These are phyloP conservation scores for Turnix velox DNA, from an alignment of 2,113 vertebrate genomes.

Conservation along the genomic window DNA sequence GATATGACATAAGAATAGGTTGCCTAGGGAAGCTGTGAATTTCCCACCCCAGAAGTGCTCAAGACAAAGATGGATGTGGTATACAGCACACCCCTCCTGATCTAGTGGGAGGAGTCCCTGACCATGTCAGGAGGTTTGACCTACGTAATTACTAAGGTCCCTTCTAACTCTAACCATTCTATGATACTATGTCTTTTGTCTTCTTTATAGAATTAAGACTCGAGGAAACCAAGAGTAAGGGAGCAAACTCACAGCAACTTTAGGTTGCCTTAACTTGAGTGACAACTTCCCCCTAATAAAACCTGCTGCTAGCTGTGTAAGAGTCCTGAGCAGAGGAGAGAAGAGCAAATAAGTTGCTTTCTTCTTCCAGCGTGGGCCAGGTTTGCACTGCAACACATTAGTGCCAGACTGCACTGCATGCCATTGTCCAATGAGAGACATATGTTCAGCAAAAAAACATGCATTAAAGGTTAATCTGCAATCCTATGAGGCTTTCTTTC, in stretches of 20 bases:
- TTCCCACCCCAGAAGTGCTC: background rate
- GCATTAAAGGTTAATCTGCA: background rate
- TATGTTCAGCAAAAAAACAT: background rate
- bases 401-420: background rate
- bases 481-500: background rate
- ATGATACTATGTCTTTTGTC: background rate
- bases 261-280: background rate
- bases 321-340: background rate
- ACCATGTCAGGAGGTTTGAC: background rate
- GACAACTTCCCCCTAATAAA: background rate
- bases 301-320: rapidly evolving
- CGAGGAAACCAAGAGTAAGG: background rate
- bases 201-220: background rate
- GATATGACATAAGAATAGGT: background rate
- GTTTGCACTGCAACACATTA: background rate
- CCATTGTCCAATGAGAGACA: background rate
- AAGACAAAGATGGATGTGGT: background rate
- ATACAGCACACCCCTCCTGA: background rate
- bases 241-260: background rate
- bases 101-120: background rate
- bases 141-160: background rate
- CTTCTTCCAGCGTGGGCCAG: background rate
- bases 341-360: background rate
- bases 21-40: background rate
- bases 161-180: background rate